These are phyloP conservation scores for human (Homo sapiens) DNA, from an alignment of 2,113 vertebrate genomes.

Conservation along the genomic window DNA sequence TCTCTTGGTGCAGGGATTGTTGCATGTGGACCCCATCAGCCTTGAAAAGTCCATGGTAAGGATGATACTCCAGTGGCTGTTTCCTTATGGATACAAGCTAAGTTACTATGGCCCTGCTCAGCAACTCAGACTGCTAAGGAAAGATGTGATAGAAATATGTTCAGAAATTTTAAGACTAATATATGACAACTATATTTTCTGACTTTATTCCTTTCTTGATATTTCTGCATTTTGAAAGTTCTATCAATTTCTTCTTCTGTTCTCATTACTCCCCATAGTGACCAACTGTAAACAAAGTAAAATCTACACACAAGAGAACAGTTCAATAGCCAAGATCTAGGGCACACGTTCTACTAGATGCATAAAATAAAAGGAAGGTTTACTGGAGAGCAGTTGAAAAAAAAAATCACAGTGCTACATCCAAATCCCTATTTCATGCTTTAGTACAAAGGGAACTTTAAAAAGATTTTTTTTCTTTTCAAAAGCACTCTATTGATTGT, in stretches of 20 bases:
- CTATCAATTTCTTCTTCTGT: background rate
- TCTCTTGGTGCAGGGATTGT: background rate
- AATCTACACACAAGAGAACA: background rate
- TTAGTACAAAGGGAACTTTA: background rate
- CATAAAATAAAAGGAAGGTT: slow-evolving; percentile 41
- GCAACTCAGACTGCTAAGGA: background rate
- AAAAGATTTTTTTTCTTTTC: background rate
- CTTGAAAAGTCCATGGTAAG: background rate
- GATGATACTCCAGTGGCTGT: background rate
- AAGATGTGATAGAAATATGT: background rate
- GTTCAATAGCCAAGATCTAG: background rate
- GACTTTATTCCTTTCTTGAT: background rate
- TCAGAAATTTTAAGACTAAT: background rate
- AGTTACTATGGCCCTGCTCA: slow-evolving; percentile 10
- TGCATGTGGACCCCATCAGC: background rate
- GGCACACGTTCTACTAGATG: background rate
- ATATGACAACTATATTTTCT: background rate
- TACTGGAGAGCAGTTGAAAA: background rate
- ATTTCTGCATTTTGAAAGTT: slow-evolving; percentile 23
- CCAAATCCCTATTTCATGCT: background rate
- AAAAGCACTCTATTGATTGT: background rate
- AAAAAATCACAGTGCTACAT: background rate
- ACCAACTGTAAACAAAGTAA: slow-evolving; percentile 15
- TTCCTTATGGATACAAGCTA: background rate
- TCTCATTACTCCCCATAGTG: background rate